phyloP scores from a whole-genome alignment of 2,888 invertebrate species.

The Marasmarcha lunaedactyla region DNA sequence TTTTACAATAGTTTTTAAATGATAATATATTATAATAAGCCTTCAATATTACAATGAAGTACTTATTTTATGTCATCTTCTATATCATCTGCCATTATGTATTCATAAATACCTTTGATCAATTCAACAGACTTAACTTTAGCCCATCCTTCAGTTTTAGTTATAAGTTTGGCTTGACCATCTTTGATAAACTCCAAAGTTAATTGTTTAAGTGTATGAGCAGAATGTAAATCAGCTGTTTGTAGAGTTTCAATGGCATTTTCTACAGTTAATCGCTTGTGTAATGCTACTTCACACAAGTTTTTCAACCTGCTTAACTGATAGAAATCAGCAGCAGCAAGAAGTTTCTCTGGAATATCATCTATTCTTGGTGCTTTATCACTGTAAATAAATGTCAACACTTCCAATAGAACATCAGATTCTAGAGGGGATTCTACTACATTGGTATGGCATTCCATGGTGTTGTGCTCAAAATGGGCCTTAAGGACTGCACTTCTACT shows the following conservation, averaged over 20 bases:
- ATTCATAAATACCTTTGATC: slow-evolving; percentile 54
- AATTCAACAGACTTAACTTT: slow-evolving; percentile 49
- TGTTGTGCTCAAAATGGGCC: slow-evolving; percentile 59
- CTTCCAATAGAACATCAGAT: slow-evolving; percentile 46
- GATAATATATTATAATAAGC: too few species aligned
- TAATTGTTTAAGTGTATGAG: slow-evolving; percentile 37
- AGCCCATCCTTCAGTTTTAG: slow-evolving; percentile 53
- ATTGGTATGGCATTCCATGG: slow-evolving; percentile 48
- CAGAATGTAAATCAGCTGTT: slow-evolving; percentile 53
- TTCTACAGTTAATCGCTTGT: slow-evolving; percentile 51
- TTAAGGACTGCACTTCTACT: slow-evolving; percentile 52
- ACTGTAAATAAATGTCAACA: slow-evolving; percentile 51
- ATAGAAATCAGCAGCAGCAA: slow-evolving; percentile 58
- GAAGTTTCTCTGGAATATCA: slow-evolving; percentile 50
- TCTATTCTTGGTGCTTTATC: slow-evolving; percentile 54
- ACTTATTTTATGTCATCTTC: slow-evolving; percentile 38
- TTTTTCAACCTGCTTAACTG: slow-evolving; percentile 48
- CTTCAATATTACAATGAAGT: too few species aligned
- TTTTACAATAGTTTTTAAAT: too few species aligned
- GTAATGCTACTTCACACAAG: slow-evolving; percentile 52
- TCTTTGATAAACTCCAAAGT: slow-evolving; percentile 58
- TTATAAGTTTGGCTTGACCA: slow-evolving; percentile 51
- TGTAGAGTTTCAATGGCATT: slow-evolving; percentile 57
- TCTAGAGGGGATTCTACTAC: slow-evolving; percentile 47
- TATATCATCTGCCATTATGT: slow-evolving; percentile 46